Evolutionary conservation across 2,113 vertebrate genomes (phyloP), one percentile per base, ranked within the genome.

Genomic region (Sigmodon hispidus): DNA sequence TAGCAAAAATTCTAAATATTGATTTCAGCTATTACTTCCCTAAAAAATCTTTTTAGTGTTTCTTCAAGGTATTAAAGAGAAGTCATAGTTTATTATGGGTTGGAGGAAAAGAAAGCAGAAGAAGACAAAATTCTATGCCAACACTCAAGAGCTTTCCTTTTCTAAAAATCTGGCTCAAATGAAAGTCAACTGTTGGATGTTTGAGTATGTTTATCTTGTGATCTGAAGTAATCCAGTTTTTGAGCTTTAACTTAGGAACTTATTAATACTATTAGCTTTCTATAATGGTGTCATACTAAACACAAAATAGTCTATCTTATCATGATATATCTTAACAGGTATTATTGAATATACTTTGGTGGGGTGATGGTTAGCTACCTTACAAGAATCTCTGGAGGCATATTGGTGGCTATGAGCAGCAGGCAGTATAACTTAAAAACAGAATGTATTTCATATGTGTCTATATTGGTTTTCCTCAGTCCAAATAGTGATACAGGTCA

Each of bases 381-480:
- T 24, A 29, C 26, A 17, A 57, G 63, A 76, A 29, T 34, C 12
- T 91, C 24, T 67, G 7, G 0, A n/a, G 12, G 15, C 16, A 17
- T 15, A 4, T 4, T 52, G 3, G 45, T 16, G 19, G 3, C 40
- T 77, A 0, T 77, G 73, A 87, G 22, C 12, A 52, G 11, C 19
- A 72, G 7, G 1, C 17, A 22, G 17, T 26, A 10, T 55, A 40
- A 29, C 36, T 86, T 21, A 13, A 70, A 76, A 79, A 81, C 13
- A 12, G 59, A 87, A 29, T 40, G 0, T 5, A 80, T 8, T 80
- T n/a, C 4, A 36, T 50, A 3, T 8, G 2, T 87, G 52, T 80
- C 50, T 77, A 24, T 94, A 10, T 15, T 84, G 9, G 17, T n/a
- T 95, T 96, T 95, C 40, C 10, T 88, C 48, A 90, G 80, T 4